Evolutionary conservation across 2,888 invertebrate species (phyloP), one percentile per base, ranked within the genome.

Genomic region (Tuberolachnus salignus): DNA sequence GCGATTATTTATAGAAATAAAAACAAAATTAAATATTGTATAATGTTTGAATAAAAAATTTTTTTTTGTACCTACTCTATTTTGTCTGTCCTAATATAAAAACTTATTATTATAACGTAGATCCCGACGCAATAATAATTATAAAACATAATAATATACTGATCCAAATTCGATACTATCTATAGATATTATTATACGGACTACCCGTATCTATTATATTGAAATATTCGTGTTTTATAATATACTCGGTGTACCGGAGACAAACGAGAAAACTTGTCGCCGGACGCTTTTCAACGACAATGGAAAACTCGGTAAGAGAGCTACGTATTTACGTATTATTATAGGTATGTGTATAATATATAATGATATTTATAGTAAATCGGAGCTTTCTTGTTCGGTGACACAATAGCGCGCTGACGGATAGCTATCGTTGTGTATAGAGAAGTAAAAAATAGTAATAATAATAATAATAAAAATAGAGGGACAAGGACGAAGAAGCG

Each of bases 311-410:
- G 34, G 34, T 34, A 4, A 34, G 34, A 34, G 34, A 34, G 34
- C 34, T 34, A n/a, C n/a, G n/a, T n/a, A 34, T 34, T 34, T 34
- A 34, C 34, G 34, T 71, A 71, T 34, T 8, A 4, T 34, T 57
- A 57, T 13, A 14, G 34, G 13, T 57, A 57, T 34, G 34, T 34
- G 55, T 59, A 16, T 34, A 34, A 59, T 59, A 59, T 23, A 16
- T n/a, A n/a, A 66, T 66, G 49, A 44, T 66, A 34, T 34, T 34
- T 57, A 57, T 26, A 59, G 13, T 49, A 34, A 53, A 53, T 53
- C 34, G 0, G 75, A 78, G 57, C 67, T 78, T 78, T 78, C 67
- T 67, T 57, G 67, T 67, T 19, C 23, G 66, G 67, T 26, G 64
- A 44, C 59, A 78, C 75, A 78, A 78, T 78, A 49, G 75, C n/a